Evolutionary conservation across 1,140 invertebrate genomes (phyloP), one percentile per base, ranked within the genome.

Genomic region (Nylanderia fulva): DNA sequence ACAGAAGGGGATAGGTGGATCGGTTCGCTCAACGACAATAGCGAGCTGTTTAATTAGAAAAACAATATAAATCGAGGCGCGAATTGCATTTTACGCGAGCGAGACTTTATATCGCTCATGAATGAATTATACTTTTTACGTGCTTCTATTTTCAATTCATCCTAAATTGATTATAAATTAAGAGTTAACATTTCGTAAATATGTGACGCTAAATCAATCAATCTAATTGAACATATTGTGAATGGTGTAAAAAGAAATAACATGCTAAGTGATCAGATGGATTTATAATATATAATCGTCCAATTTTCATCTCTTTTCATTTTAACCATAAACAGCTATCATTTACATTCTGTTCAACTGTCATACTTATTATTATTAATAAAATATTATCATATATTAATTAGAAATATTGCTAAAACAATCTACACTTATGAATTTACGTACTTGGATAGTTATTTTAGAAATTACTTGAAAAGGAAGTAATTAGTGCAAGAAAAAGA

Each of bases 401-500:
- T 63, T 29, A 7, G 7, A n/a, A 63, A 33, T 15, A 7, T 18
- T 29, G 60, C 27, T n/a, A n/a, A 18, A 33, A 29, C 8, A 1
- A 9, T 63, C 7, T 2, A 21, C 9, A 33, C 3, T 48, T 48
- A 33, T 7, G 29, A 61, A 27, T 61, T 15, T 61, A 24, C 58
- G 15, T 61, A 27, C 33, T 15, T 5, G 8, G 58, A 63, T 33
- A n/a, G n/a, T 63, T 33, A n/a, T 63, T 18, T 33, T 4, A 29
- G 15, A 18, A 15, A 9, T 15, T 42, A 13, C 9, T 24, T n/a
- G 39, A 39, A 11, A 18, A 48, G 29, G 18, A 77, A 48, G 52
- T 77, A 64, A 79, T 79, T 52, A 27, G 0, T 33, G 18, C 18
- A 24, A 64, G 27, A 39, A 52, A n/a, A 66, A 52, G 15, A 45